Evolutionary conservation across 2,888 invertebrate species (phyloP).

Genomic region (Tortricodes alternella): DNA sequence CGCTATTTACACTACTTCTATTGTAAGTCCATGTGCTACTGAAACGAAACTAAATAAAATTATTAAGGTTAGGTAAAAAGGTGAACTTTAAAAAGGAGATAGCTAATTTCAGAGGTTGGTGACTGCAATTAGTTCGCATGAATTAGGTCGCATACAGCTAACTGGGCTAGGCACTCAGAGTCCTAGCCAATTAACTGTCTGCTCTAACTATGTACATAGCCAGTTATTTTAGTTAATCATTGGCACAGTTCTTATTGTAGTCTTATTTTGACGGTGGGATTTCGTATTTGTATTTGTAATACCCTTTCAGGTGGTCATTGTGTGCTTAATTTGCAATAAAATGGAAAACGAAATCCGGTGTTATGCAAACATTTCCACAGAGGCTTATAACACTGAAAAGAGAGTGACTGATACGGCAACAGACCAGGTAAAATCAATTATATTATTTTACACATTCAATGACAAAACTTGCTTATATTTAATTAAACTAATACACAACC

Average conservation of each 20-base stretch:
- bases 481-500: too few species aligned
- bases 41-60: too few species aligned
- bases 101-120: conserved; percentile 2
- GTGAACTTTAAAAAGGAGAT: not conserved
- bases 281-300: not conserved
- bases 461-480: too few species aligned
- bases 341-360: conserved; percentile 70
- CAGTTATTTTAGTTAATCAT: conserved; percentile 9
- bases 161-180: not conserved
- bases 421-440: conserved; percentile 63
- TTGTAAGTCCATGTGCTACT: too few species aligned
- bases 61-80: not conserved
- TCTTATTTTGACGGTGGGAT: not conserved
- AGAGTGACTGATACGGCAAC: conserved; percentile 65
- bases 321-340: conserved; percentile 19
- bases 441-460: too few species aligned
- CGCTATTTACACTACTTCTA: too few species aligned
- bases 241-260: not conserved
- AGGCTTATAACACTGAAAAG: conserved; percentile 84
- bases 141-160: not conserved
- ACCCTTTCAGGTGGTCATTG: conserved; percentile 8
- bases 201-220: not conserved
- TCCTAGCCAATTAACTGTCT: not conserved
- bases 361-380: conserved; percentile 59
- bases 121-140: conserved; percentile 5